Evolutionary conservation across 2,888 invertebrate genomes (phyloP).

Genomic region (Sinotaia quadrata): DNA sequence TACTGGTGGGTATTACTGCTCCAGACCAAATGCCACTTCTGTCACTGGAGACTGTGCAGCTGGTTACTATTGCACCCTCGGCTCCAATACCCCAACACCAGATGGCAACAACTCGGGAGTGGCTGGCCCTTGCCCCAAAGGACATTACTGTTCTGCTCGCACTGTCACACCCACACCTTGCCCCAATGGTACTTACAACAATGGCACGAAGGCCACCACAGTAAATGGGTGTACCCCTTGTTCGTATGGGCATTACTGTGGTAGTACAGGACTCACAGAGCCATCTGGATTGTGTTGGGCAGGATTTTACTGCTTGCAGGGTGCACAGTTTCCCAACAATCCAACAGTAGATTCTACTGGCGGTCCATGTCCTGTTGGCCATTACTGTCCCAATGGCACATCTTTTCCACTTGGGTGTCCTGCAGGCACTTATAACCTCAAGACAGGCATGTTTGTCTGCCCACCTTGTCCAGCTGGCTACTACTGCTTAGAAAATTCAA

Average conservation of each 20-base stretch:
- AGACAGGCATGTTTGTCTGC: conserved; percentile 46
- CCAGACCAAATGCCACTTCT: conserved; percentile 50
- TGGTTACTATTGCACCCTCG: conserved; percentile 62
- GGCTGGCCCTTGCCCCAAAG: conserved; percentile 66
- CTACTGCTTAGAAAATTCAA: conserved; percentile 56
- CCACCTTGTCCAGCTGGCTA: conserved; percentile 51
- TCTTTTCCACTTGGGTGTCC: conserved; percentile 56
- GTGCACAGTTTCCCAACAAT: conserved; percentile 55
- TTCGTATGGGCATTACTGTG: conserved; percentile 61
- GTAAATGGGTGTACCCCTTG: conserved; percentile 49
- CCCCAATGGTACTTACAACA: conserved; percentile 60
- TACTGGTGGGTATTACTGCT: conserved; percentile 65
- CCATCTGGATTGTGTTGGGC: conserved; percentile 65
- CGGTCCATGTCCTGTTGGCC: conserved; percentile 67
- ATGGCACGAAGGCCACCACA: conserved; percentile 42
- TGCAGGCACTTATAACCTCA: conserved; percentile 52
- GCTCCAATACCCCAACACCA: conserved; percentile 59
- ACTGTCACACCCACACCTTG: conserved; percentile 59
- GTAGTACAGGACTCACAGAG: conserved; percentile 49
- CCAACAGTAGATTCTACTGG: conserved; percentile 50
- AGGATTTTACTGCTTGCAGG: conserved; percentile 67
- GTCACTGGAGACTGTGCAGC: conserved; percentile 56
- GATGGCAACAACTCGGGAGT: conserved; percentile 55
- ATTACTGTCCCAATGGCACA: conserved; percentile 67
- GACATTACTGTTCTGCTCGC: conserved; percentile 57